These are phyloP conservation scores for Platycnemis pennipes DNA, from an alignment of 2,888 invertebrate genomes.

Conservation along the genomic window DNA sequence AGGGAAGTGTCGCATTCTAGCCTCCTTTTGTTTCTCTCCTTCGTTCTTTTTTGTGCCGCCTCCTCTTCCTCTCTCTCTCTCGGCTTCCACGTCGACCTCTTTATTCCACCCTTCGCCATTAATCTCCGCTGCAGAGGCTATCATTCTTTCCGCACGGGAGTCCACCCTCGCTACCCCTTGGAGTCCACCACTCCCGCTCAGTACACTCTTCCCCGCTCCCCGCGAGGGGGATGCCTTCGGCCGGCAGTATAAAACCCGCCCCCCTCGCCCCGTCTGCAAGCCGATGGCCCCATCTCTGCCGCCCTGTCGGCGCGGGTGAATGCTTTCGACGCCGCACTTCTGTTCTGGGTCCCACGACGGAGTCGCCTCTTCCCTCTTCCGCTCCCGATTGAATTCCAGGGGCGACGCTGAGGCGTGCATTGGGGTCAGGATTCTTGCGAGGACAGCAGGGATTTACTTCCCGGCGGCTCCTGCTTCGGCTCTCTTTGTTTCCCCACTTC, in stretches of 20 bases:
- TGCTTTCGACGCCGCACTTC: conserved; percentile 29
- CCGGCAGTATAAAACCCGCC: not conserved
- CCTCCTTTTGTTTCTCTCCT: conserved; percentile 38
- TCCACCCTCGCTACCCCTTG: not conserved
- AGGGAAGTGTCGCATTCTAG: not conserved
- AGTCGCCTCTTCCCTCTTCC: not conserved
- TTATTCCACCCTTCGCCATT: not conserved
- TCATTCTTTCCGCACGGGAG: not conserved
- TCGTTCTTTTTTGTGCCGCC: not conserved
- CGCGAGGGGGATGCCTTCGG: not conserved
- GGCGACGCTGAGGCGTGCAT: not conserved
- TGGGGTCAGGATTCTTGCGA: not conserved
- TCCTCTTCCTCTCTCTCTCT: not conserved
- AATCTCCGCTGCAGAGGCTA: conserved; percentile 30
- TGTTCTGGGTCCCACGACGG: conserved; percentile 15
- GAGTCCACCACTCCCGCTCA: not conserved
- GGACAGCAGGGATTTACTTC: not conserved
- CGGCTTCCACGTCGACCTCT: not conserved
- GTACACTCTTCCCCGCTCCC: not conserved
- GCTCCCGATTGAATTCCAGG: not conserved
- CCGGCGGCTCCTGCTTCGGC: not conserved
- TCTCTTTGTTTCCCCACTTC: not conserved
- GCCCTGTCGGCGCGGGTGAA: not conserved
- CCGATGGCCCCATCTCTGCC: not conserved
- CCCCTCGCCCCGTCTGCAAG: not conserved